A percentile compares a stretch with the other conserved stretches of the same genome.
These are phyloP conservation scores for Ptilodon capucinus DNA, from an alignment of 2,888 invertebrate species.

Conservation along the genomic window DNA sequence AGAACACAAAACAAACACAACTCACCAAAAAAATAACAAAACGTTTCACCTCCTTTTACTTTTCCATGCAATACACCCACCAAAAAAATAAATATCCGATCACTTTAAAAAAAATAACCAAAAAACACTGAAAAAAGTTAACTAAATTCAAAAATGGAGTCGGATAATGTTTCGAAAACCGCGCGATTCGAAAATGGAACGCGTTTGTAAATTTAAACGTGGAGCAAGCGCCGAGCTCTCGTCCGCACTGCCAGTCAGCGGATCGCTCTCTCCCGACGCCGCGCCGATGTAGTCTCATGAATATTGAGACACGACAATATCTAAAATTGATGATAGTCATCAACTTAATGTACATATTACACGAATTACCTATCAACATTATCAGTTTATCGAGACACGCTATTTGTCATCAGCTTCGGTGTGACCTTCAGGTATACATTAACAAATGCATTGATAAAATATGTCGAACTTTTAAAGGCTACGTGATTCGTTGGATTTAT, in stretches of 20 bases:
- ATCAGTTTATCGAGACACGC: background rate
- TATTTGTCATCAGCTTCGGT: background rate
- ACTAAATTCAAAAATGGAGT: conserved; percentile 11
- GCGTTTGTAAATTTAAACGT: conserved; percentile 45
- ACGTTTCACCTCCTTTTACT: conserved; percentile 72
- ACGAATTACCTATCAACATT: background rate
- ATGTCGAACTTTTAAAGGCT: too few species aligned
- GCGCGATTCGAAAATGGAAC: conserved; percentile 53
- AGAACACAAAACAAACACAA: conserved; percentile 39
- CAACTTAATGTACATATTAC: background rate
- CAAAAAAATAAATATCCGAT: conserved; percentile 30
- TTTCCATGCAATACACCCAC: conserved; percentile 50
- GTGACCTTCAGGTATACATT: background rate
- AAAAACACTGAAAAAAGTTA: conserved; percentile 21
- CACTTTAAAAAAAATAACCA: conserved; percentile 20
- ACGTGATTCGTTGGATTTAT: too few species aligned
- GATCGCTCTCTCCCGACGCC: conserved; percentile 66
- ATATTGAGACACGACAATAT: conserved; percentile 49
- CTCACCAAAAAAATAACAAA: conserved; percentile 60
- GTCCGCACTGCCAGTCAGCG: conserved; percentile 55
- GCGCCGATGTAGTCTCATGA: conserved; percentile 40
- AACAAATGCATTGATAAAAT: too few species aligned
- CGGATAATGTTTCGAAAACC: conserved; percentile 32
- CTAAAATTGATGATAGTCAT: background rate
- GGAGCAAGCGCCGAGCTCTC: conserved; percentile 42